These are phyloP conservation scores for Haliclona indistincta DNA, from an alignment of 37 sponge, comb jelly and placozoan genomes.

Conservation along the genomic window DNA sequence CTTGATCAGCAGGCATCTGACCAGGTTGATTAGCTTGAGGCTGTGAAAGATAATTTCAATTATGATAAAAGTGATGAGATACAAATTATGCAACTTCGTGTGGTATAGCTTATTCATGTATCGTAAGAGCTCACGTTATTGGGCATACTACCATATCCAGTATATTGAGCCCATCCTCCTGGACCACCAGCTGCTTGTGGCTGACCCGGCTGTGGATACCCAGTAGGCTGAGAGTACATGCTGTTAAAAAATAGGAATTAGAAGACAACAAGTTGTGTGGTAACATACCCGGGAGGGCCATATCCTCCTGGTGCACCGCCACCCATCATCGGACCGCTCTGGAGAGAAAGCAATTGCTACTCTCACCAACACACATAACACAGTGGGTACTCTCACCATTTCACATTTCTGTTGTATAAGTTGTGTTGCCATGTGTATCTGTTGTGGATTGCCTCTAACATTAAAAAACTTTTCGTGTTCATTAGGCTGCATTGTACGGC, in stretches of 20 bases:
- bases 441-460: conserved; percentile 76
- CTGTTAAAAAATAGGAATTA: conserved; percentile 2
- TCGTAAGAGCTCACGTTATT: no score
- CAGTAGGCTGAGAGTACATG: conserved; percentile 8
- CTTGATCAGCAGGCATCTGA: neutral
- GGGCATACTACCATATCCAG: no score
- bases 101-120: no score
- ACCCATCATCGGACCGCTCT: neutral
- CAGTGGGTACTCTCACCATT: conserved; percentile 1
- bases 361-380: neutral
- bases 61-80: no score
- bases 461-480: conserved; percentile 85
- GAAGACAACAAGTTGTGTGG: no score
- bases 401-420: conserved; percentile 75
- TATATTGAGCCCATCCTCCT: conserved; percentile 17
- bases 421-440: conserved; percentile 53
- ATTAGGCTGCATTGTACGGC: conserved; percentile 70
- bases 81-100: no score
- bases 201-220: no score
- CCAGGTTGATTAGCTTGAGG: neutral
- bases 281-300: neutral
- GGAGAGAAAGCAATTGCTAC: neutral
- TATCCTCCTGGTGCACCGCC: neutral
- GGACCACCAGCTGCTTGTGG: conserved; percentile 28
- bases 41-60: no score